A percentile compares a stretch with the other conserved stretches of the same genome.
Evolutionary conservation across 2,113 vertebrate genomes (phyloP).

Genomic region (Ciconia boyciana): DNA sequence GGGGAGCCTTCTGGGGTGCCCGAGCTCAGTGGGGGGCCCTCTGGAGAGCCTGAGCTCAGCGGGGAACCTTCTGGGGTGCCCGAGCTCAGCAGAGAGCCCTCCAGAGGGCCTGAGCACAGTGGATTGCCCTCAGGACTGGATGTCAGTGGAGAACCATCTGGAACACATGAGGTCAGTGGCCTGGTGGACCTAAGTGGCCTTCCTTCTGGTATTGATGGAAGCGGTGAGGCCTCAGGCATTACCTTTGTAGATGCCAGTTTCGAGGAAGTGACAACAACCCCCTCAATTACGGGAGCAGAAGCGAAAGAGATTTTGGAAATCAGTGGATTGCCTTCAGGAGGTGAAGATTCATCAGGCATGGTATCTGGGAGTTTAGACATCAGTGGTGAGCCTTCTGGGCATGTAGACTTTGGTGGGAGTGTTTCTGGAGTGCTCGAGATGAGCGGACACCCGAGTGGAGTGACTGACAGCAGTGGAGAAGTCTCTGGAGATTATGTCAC

Average conservation of each 20-base stretch:
- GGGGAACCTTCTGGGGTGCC: slow-evolving; percentile 51
- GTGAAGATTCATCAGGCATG: slow-evolving; percentile 67
- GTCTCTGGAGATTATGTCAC: slow-evolving; percentile 63
- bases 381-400: slow-evolving; percentile 72
- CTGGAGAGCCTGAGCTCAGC: not conserved
- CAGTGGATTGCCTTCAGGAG: slow-evolving; percentile 77
- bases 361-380: slow-evolving; percentile 62
- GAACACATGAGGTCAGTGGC: slow-evolving; percentile 33
- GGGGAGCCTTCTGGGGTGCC: slow-evolving; percentile 45
- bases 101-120: slow-evolving; percentile 35
- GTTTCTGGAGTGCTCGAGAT: slow-evolving; percentile 69
- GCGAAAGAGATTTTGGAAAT: slow-evolving; percentile 74
- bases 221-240: slow-evolving; percentile 64
- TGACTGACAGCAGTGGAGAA: slow-evolving; percentile 71
- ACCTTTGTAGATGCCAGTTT: slow-evolving; percentile 73
- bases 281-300: slow-evolving; percentile 69
- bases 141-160: slow-evolving; percentile 59
- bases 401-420: slow-evolving; percentile 68
- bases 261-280: slow-evolving; percentile 67
- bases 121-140: slow-evolving; percentile 64
- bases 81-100: slow-evolving; percentile 37
- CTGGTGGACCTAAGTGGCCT: slow-evolving; percentile 51
- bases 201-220: slow-evolving; percentile 59
- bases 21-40: slow-evolving; percentile 39
- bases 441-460: slow-evolving; percentile 71